Base-by-base conservation (phyloP, 1,140 invertebrate species). In the Brachionus plicatilis region DNA sequence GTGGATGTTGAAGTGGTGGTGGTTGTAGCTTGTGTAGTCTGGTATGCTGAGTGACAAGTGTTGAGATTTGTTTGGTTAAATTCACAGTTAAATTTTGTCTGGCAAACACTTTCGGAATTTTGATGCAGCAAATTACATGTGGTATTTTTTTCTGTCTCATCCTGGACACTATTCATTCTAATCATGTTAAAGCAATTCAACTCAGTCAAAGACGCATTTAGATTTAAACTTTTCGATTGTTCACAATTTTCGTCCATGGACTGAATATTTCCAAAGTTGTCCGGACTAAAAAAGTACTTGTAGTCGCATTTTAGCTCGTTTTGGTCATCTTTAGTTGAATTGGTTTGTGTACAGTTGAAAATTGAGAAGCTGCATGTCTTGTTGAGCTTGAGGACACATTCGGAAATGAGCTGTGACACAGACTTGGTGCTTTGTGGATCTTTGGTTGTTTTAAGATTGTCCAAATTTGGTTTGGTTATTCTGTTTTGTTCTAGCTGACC, bases 381-480 rank as follows among this genome's bases (percentile, higher is more conserved):
- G 20, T 76, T 50, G 1, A 76, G 45, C 9, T 27, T 50, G 7
- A 76, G 43, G 33, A 76, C 24, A 8, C 72, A 76, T 14, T 76
- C 72, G 12, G 41, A 50, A 27, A 76, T 29, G 1, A 76, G 27
- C 53, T 76, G 37, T 24, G 72, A 12, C 53, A 33, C 12, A 27
- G 20, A 7, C 5, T 27, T 47, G 3, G 72, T 76, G 7, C 43
- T 50, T 27, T 24, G 27, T 8, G 20, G 17, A 11, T 27, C 20
- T 47, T 20, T 29, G 17, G 68, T 72, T 43, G 68, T 41, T 72
- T 41, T 72, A 9, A 27, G 20, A 12, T n/a, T 20, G 8, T 82
- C 79, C 20, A 47, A 9, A 66, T 82, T 82, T 1, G 79, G 79
- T 68, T 82, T 82, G 2, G 79, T 82, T 1, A 82, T 41, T 17